phyloP scores from a whole-genome alignment of 1,140 invertebrate genomes.

The Drosophila simulans region DNA sequence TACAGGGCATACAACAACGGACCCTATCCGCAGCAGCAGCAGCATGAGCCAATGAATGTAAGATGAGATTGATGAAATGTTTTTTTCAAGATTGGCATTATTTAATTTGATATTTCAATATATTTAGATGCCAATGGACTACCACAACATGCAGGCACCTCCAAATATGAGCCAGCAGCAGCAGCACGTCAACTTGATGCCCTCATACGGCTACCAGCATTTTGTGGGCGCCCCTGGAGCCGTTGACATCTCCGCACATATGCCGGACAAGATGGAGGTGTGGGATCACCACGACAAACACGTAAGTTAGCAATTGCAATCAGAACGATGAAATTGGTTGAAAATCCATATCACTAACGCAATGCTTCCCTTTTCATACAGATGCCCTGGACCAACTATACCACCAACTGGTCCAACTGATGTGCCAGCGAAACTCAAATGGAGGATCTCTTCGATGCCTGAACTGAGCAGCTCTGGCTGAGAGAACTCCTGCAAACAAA shows the following conservation, averaged over 20 bases:
- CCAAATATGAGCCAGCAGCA: slow-evolving; percentile 61
- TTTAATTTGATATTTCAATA: neutral
- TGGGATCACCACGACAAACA: slow-evolving; percentile 84
- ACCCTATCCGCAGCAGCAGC: slow-evolving; percentile 71
- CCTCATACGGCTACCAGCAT: slow-evolving; percentile 72
- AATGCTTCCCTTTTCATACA: neutral
- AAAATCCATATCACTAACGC: neutral
- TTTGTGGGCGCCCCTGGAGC: slow-evolving; percentile 67
- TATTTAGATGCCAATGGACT: slow-evolving; percentile 79
- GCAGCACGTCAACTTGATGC: slow-evolving; percentile 76
- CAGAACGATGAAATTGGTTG: neutral
- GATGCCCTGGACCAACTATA: slow-evolving; percentile 77
- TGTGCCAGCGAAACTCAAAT: slow-evolving; percentile 35
- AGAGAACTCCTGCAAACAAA: slow-evolving; percentile 2
- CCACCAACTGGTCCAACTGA: slow-evolving; percentile 83
- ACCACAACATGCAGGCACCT: slow-evolving; percentile 74
- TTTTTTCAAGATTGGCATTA: neutral
- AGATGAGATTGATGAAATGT: slow-evolving; percentile 8
- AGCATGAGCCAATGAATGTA: slow-evolving; percentile 80
- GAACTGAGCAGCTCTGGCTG: slow-evolving; percentile 6
- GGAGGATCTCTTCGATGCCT: slow-evolving; percentile 25
- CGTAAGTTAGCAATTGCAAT: slow-evolving; percentile 49
- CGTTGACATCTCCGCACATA: slow-evolving; percentile 64
- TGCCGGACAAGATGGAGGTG: slow-evolving; percentile 77
- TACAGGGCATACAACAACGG: slow-evolving; percentile 72